Base-by-base conservation (phyloP, 2,113 vertebrate genomes). In the Cnemophilus loriae region DNA sequence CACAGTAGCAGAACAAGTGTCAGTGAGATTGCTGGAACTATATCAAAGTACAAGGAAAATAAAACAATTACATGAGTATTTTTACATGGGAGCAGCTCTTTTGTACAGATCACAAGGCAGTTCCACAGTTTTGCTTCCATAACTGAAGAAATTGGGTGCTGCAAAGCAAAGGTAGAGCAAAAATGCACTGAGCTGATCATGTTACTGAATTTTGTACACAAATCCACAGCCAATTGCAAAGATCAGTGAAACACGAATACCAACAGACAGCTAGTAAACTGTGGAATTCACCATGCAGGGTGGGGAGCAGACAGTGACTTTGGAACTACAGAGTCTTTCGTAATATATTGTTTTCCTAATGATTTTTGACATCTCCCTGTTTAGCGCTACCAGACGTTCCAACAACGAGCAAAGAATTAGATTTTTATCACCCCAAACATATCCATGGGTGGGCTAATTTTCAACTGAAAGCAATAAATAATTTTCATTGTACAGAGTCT, bases 391-490 rank as follows among this genome's bases (percentile, higher is more conserved):
- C 87, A 95, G 71, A 81, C 42, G 3, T 67, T 65, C 68, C 84
- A 84, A 59, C 68, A 80, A 60, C 3, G 16, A 87, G 47, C 21
- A 27, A 70, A 47, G 21, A 92, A 95, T 64, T 79, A 52, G 64
- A 68, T 90, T 76, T 76, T 70, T 64, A 73, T 90, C 59, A 50
- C 70, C 39, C 44, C 53, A 39, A 46, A 41, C 35, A 30, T 50
- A 89, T 70, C 59, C 56, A 27, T 14, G 87, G 39, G 68, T 87
- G 89, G 64, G 35, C 84, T 94, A 89, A 87, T 96, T 87, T 87
- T 94, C 81, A 52, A 78, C 42, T 52, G 60, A 84, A 67, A 91
- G 65, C 52, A 84, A 70, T 96, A 92, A 92, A 80, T 89, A 78
- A 93, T 84, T 81, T 57, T 55, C 52, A 89, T 47, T 67, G 33